phyloP scores from a whole-genome alignment of 1,140 invertebrate species.

The Penaeus japonicus region DNA sequence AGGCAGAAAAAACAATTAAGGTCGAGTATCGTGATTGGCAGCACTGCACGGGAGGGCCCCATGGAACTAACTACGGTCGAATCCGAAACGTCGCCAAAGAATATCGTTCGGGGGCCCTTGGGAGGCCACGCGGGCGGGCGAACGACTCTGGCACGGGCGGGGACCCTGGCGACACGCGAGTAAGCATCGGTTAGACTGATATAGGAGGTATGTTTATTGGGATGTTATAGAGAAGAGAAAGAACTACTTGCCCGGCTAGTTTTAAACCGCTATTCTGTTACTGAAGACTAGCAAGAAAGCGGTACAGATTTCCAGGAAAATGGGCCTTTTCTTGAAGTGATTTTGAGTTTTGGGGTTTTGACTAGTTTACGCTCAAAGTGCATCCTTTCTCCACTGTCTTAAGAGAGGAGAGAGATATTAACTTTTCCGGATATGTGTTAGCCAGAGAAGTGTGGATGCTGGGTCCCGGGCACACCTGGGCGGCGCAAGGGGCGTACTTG shows the following conservation, averaged over 20 bases:
- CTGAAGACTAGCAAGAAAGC: slow-evolving; percentile 19
- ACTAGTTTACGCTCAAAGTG: no score
- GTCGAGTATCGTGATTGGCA: not conserved
- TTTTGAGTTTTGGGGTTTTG: not conserved
- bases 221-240: slow-evolving; percentile 14
- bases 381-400: no score
- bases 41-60: not conserved
- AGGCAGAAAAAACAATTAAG: not conserved
- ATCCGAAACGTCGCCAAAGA: not conserved
- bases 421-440: no score
- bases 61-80: slow-evolving; percentile 8
- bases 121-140: not conserved
- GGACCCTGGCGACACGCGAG: not conserved
- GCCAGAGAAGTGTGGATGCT: no score
- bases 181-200: slow-evolving; percentile 23
- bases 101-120: not conserved
- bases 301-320: slow-evolving; percentile 3
- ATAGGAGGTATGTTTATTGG: slow-evolving; percentile 29
- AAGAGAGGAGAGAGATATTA: no score
- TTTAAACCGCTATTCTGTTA: not conserved
- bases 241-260: not conserved
- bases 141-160: not conserved
- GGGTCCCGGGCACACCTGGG: no score
- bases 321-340: not conserved
- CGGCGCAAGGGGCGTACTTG: no score